Evolutionary conservation across 2,888 invertebrate genomes (phyloP).

Genomic region (Mimas tiliae): DNA sequence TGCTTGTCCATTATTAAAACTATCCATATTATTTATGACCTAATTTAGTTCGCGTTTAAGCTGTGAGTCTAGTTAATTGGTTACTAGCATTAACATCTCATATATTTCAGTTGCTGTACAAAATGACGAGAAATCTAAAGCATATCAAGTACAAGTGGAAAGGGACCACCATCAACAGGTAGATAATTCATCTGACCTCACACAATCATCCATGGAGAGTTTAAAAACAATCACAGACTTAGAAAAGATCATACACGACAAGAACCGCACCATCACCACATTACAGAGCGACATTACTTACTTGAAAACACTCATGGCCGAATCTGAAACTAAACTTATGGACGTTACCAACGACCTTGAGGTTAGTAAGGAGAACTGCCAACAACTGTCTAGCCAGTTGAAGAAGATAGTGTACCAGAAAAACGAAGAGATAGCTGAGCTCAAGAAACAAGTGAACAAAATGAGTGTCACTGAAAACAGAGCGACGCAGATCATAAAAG

Average conservation of each 20-base stretch:
- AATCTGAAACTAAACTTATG: slow-evolving; percentile 72
- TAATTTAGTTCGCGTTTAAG: too few species aligned
- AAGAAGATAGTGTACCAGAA: slow-evolving; percentile 75
- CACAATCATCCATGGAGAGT: slow-evolving; percentile 70
- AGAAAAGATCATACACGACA: slow-evolving; percentile 74
- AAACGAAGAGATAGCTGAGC: slow-evolving; percentile 74
- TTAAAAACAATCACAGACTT: slow-evolving; percentile 73
- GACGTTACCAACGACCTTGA: slow-evolving; percentile 72
- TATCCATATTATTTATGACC: not conserved
- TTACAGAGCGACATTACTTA: slow-evolving; percentile 71
- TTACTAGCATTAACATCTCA: not conserved
- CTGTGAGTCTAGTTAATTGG: too few species aligned
- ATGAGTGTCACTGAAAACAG: slow-evolving; percentile 72
- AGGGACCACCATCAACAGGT: slow-evolving; percentile 66
- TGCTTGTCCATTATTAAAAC: not conserved
- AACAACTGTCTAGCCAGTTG: slow-evolving; percentile 69
- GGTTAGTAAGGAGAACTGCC: slow-evolving; percentile 65
- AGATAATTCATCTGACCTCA: slow-evolving; percentile 69
- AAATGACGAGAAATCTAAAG: slow-evolving; percentile 51
- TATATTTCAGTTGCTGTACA: slow-evolving; percentile 58
- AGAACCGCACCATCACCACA: slow-evolving; percentile 71
- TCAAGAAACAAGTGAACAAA: slow-evolving; percentile 71
- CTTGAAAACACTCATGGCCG: slow-evolving; percentile 69
- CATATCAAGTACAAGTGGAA: slow-evolving; percentile 39
- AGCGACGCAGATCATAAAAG: slow-evolving; percentile 75